Evolutionary conservation across 2,797 vertebrate species (phyloP).

Genomic region (Rhinophrynus dorsalis): DNA sequence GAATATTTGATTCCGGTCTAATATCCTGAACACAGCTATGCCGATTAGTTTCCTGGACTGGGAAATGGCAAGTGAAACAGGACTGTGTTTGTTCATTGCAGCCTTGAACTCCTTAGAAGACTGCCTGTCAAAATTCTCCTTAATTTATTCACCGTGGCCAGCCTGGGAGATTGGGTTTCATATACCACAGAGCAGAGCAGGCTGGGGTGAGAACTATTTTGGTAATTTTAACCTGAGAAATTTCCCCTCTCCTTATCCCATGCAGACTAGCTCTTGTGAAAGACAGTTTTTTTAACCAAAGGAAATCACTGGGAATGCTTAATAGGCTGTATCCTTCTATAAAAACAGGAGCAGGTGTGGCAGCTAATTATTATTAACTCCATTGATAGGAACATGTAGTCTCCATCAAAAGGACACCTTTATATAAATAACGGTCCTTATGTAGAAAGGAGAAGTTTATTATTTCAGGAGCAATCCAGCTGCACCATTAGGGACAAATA

Average conservation of each 20-base stretch:
- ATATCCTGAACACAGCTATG: slow-evolving; percentile 38
- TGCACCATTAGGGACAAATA: no score
- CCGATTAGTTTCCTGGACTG: slow-evolving; percentile 24
- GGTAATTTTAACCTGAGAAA: slow-evolving; percentile 46
- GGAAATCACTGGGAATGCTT: slow-evolving; percentile 16
- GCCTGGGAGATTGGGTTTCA: slow-evolving; percentile 32
- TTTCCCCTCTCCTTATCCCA: slow-evolving; percentile 39
- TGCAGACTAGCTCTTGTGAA: slow-evolving; percentile 34
- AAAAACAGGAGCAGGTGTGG: slow-evolving; percentile 22
- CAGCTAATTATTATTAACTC: slow-evolving; percentile 1
- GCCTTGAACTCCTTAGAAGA: slow-evolving; percentile 29
- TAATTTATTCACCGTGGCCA: slow-evolving; percentile 36
- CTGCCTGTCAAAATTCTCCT: slow-evolving; percentile 27
- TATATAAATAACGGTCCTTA: no score
- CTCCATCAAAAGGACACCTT: no score
- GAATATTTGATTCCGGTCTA: slow-evolving; percentile 26
- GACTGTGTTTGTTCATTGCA: slow-evolving; percentile 15
- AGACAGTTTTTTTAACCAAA: slow-evolving; percentile 16
- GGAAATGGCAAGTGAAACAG: slow-evolving; percentile 31
- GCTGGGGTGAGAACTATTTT: slow-evolving; percentile 38
- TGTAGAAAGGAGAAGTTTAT: no score
- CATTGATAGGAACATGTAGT: no score
- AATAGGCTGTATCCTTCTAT: neutral
- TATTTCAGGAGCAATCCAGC: no score
- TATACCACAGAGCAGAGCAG: slow-evolving; percentile 18